A percentile compares a stretch with the other conserved stretches of the same genome.
phyloP scores from a whole-genome alignment of 1,140 invertebrate species.

The Teleogryllus occipitalis region DNA sequence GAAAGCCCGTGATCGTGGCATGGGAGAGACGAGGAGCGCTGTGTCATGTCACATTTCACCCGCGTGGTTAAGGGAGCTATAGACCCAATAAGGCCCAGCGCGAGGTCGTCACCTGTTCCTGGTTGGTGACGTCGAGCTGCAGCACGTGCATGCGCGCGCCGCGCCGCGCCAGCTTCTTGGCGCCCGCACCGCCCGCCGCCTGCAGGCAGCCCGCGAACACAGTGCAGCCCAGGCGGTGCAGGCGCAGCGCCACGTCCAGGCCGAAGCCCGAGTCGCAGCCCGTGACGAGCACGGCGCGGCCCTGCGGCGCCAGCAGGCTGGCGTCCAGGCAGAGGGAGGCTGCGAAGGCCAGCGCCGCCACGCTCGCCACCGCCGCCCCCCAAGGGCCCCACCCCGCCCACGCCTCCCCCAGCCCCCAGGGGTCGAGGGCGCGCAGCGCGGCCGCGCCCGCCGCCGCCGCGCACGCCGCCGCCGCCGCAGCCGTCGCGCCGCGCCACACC shows the following conservation, averaged over 20 bases:
- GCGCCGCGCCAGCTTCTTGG: conserved; percentile 49
- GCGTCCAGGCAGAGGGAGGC: neutral
- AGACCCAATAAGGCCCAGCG: neutral
- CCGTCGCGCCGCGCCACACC: neutral
- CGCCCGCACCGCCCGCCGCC: conserved; percentile 51
- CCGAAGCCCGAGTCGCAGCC: conserved; percentile 32
- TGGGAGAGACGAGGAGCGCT: neutral
- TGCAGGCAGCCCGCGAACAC: conserved; percentile 53
- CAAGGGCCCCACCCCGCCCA: neutral
- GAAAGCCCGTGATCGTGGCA: neutral
- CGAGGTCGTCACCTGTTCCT: conserved; percentile 14
- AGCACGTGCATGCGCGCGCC: conserved; percentile 10
- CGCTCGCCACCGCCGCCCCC: no score
- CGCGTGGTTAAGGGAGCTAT: neutral
- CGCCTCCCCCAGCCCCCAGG: neutral
- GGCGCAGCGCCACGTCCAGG: conserved; percentile 23
- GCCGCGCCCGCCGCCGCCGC: no score
- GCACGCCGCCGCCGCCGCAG: neutral
- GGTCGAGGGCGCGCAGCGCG: neutral
- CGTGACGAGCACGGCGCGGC: conserved; percentile 31
- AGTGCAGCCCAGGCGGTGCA: conserved; percentile 25
- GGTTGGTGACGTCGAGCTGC: conserved; percentile 18
- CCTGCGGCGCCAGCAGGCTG: neutral
- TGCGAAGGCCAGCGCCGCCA: neutral
- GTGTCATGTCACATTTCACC: neutral